Evolutionary conservation across 1,140 invertebrate genomes (phyloP), one percentile per base, ranked within the genome.

Genomic region (Bombus vancouverensis): DNA sequence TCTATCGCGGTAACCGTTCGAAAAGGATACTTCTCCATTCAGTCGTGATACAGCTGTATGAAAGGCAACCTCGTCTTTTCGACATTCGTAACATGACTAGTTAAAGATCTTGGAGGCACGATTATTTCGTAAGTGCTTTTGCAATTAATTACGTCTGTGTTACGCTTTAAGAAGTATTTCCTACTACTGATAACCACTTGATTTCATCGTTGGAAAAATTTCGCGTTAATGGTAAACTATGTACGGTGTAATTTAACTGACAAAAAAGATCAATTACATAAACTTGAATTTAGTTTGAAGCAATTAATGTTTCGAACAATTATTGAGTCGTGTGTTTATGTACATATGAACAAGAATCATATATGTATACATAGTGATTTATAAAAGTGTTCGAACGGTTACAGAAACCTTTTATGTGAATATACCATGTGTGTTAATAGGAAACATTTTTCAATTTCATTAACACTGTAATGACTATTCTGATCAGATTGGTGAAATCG

Each of bases 11-110:
- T 2, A 53, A 3, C 1, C 1, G n/a, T 5, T 25, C 6, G 1
- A 18, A 77, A 77, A 68, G n/a, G 47, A 59, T 9, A 73, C 25
- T 62, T 13, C n/a, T 28, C 0, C 22, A 1, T 42, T 9, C 74
- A 78, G 74, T 83, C 74, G 12, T 2, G 13, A 0, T 12, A 1
- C 13, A 44, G 44, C 74, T 53, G 32, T 10, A 47, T 25, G 65
- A 70, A 78, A 78, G 82, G 28, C 65, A 78, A 32, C 65, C 2
- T 83, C 71, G 65, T 39, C 44, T 32, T 37, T 77, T 32, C 73
- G 2, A 18, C 2, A 15, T 66, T 12, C 4, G 10, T 62, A n/a
- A 62, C 28, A 12, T 62, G 28, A 62, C 12, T n/a, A 22, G 28
- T 12, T 28, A 12, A 3, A n/a, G 25, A n/a, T 22, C 4, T 5